A percentile compares a stretch with the other conserved stretches of the same genome.
Evolutionary conservation across 2,888 invertebrate species (phyloP).

Genomic region (Gibbula magus): DNA sequence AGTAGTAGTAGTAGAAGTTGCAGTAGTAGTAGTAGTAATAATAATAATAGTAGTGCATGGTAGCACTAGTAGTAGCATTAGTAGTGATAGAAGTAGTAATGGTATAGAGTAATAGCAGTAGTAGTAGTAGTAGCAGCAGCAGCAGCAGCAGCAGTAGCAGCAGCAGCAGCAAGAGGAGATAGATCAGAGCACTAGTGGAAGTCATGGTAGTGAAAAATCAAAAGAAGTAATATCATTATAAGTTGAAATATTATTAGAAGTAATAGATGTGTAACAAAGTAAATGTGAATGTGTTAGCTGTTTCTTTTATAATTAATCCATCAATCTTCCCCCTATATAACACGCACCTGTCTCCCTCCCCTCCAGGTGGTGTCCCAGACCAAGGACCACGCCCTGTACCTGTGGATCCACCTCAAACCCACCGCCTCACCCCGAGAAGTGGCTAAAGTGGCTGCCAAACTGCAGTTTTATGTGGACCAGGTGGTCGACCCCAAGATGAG

Average conservation of each 20-base stretch:
- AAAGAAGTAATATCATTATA: no score
- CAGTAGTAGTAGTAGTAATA: no score
- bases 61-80: no score
- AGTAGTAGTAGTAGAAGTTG: no score
- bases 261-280: background rate
- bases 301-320: background rate
- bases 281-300: background rate
- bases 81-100: no score
- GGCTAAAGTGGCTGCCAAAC: slow-evolving; percentile 62
- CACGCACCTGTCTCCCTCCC: background rate
- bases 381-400: slow-evolving; percentile 73
- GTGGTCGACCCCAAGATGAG: slow-evolving; percentile 66
- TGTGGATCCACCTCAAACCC: slow-evolving; percentile 71
- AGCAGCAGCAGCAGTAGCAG: background rate
- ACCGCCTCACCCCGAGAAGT: slow-evolving; percentile 68
- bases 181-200: no score
- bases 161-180: background rate
- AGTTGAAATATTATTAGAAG: background rate
- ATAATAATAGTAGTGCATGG: no score
- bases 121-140: background rate
- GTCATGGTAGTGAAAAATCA: no score
- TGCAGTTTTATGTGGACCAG: slow-evolving; percentile 70
- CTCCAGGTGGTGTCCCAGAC: slow-evolving; percentile 69
- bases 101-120: background rate
- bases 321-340: background rate